Conservation (phyloP, 2,888 invertebrate genomes). For the Leistus spinibarbis region DNA sequence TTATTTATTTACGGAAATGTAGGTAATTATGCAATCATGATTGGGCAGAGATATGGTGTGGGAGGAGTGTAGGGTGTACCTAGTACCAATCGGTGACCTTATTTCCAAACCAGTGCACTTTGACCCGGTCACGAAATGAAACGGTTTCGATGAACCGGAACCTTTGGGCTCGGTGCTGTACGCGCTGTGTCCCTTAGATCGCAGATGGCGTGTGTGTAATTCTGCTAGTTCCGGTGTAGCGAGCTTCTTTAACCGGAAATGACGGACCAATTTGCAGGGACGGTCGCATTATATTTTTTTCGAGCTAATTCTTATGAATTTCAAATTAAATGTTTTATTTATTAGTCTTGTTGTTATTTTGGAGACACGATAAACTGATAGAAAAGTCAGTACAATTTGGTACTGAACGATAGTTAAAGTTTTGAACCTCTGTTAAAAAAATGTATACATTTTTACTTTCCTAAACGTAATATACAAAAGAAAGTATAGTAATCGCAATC, state of each 20-base stretch:
- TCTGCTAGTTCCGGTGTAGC: background rate
- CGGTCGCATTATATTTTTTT: background rate
- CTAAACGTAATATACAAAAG: too few species aligned
- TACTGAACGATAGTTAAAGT: too few species aligned
- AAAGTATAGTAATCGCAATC: too few species aligned
- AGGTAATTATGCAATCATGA: background rate
- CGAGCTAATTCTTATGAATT: background rate
- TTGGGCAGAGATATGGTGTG: background rate
- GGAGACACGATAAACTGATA: too few species aligned
- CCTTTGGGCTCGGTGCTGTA: background rate
- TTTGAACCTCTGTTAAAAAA: too few species aligned
- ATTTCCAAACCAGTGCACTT: background rate
- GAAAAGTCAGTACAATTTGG: too few species aligned
- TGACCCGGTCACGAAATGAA: background rate
- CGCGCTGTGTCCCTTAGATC: background rate
- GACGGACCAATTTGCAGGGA: background rate
- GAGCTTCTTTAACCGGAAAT: background rate
- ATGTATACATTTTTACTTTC: too few species aligned
- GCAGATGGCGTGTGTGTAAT: background rate
- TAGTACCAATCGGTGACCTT: background rate
- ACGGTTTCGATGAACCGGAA: background rate
- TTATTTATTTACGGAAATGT: background rate
- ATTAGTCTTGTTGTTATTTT: too few species aligned
- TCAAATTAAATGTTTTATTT: too few species aligned
- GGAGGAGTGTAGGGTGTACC: background rate